Base-by-base conservation (phyloP, 2,888 invertebrate genomes). In the Fragum whitleyi region DNA sequence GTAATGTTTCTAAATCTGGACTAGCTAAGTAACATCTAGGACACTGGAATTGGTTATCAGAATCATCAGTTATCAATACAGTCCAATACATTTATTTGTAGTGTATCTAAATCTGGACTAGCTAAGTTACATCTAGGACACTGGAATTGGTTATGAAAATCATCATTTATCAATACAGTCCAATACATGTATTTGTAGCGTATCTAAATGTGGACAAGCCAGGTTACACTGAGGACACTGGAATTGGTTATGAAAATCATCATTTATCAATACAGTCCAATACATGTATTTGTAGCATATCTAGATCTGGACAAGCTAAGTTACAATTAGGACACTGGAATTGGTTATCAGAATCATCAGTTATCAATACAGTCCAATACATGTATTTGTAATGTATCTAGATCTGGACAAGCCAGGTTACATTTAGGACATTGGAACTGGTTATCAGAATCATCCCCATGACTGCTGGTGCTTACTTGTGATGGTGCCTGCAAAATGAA, bases 281-380 rank as follows among this genome's bases (percentile, higher is more conserved):
- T 5, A 91, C 90, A 77, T 92, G 92, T 21, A 92, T 88, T 81
- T 90, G 89, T 32, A 92, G 83, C 0, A 91, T 87, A 74, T 92
- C 91, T 23, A 88, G 65, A 75, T 92, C 91, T 7, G 91, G 91
- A 79, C 89, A 90, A 1, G 65, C 55, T 14, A 79, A 51, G 28
- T 85, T 78, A 84, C 92, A 92, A 65, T 89, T 89, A 0, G 92
- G 92, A 83, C 91, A 92, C 23, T 81, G 79, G 42, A 85, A 78
- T 36, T 55, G 70, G 36, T 53, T 55, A 14, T 70, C 70, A 11
- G 47, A 36, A 21, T 61, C 72, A 23, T 57, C 57, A 78, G 32
- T 76, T 80, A 61, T 91, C 91, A 62, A 91, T 80, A 77, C 91
- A 91, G 28, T 91, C 91, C 11, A 88, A 69, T 5, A 91, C 91